Evolutionary conservation across 2,113 vertebrate genomes (phyloP), one percentile per base, ranked within the genome.

Genomic region (Pimephales promelas): DNA sequence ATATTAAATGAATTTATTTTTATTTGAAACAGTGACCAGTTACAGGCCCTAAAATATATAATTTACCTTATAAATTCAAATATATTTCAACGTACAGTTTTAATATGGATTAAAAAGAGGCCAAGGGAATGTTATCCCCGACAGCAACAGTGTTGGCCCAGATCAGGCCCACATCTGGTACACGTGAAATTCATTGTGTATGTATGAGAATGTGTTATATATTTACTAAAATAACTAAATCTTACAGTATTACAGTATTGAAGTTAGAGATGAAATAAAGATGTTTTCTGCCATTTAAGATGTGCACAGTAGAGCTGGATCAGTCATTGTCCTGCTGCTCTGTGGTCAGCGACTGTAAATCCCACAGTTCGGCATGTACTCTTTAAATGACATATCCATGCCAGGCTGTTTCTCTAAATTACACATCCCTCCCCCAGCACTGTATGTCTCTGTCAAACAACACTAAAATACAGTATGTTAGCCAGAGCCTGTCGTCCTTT

Each of bases 241-340:
- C n/a, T n/a, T n/a, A n/a, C n/a, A 43, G 43, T 71, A 71, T 43
- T 57, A 36, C 16, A 40, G 31, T 36, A 40, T 24, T 87, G 1
- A 86, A 5, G 22, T 36, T 24, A 1, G 4, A 70, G 22, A 70
- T 43, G 79, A 89, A 52, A 57, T 28, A 70, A 31, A 70, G 31
- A 45, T 64, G 82, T 85, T 82, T 31, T 59, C 79, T 87, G 89
- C 86, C 5, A 1, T 36, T 20, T 52, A 89, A 84, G 85, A 87
- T 86, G 88, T 88, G 91, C 82, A 80, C 85, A 1, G 28, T 73
- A 49, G 20, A 45, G 75, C 70, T 57, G 70, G 10, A 83, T 83
- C 26, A 24, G 81, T 83, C 81, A 62, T 57, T 80, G 76, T 90
- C 79, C 83, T 76, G 52, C 64, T 73, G 66, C 86, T 77, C 83